Base-by-base conservation (phyloP, 1,140 invertebrate genomes). In the Phymastichus coffea region DNA sequence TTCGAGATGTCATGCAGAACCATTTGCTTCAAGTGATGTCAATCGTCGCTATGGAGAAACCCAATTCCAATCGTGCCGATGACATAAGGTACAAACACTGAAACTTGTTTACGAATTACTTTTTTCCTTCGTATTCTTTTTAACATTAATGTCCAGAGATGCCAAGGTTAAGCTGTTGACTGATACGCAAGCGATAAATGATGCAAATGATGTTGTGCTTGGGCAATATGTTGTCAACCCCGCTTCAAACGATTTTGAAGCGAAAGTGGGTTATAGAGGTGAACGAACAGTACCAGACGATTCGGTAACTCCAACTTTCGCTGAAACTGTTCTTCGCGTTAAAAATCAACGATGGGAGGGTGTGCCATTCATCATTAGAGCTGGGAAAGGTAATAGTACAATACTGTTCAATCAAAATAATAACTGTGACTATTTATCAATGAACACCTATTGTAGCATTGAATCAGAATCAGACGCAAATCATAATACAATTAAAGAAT, bases 1-100 rank as follows among this genome's bases (percentile, higher is more conserved):
- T 99, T 52, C 84, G 96, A 33, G 96, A 99, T 82, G 94, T 98
- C 0, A 98, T 99, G 95, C 98, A 99, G 82, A 99, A 99, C 80
- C 98, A 99, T 82, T 79, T 99, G 52, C 80, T 99, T 61, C 97
- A 99, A 83, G 97, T 99, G 66, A 78, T 99, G 1, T 97, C 93
- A 28, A 80, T 99, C 51, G 92, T 97, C 67, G 97, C 97, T 23
- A 99, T 99, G 97, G 98, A 99, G 70, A 97, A 97, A 80, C 97
- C 97, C 15, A n/a, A n/a, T n/a, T n/a, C n/a, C n/a, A n/a, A n/a
- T n/a, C n/a, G n/a, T n/a, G n/a, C n/a, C n/a, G n/a, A n/a, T n/a
- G n/a, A n/a, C n/a, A n/a, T n/a, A n/a, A n/a, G n/a, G n/a, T n/a
- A n/a, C n/a, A n/a, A n/a, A n/a, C n/a, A n/a, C n/a, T n/a, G n/a